These are phyloP conservation scores for Apostichopus parvimensis DNA, from an alignment of 35 echinoderm and acorn worm species.

Conservation along the genomic window DNA sequence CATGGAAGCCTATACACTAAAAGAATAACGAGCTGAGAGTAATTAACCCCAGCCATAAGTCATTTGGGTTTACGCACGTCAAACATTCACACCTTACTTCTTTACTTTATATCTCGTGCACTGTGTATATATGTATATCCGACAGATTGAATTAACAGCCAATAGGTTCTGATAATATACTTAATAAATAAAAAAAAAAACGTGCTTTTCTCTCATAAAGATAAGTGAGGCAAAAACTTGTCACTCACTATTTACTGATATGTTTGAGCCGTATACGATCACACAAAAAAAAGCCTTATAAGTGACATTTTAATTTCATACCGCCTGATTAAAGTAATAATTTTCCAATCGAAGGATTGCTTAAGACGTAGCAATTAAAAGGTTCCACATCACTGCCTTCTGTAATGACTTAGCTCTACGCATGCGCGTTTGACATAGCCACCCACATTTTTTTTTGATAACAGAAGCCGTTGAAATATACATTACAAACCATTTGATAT, in stretches of 20 bases:
- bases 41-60: too few relatives aligned
- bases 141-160: constrained; percentile 1
- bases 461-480: constrained; percentile 3
- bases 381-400: constrained; percentile 14
- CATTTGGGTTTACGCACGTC: too few relatives aligned
- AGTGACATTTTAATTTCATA: constrained; percentile 34
- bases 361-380: constrained; percentile 11
- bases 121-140: not conserved
- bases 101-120: too few relatives aligned
- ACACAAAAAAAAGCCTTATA: not conserved
- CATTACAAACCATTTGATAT: not conserved
- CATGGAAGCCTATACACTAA: too few relatives aligned
- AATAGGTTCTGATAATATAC: not conserved
- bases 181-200: not conserved
- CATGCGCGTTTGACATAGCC: not conserved
- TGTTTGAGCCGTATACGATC: not conserved
- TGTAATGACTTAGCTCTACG: constrained; percentile 17
- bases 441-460: not conserved
- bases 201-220: not conserved
- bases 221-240: not conserved
- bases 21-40: too few relatives aligned
- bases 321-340: constrained; percentile 44
- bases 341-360: constrained; percentile 37
- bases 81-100: too few relatives aligned
- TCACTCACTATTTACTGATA: not conserved